These are phyloP conservation scores for Agonopterix arenella DNA, from an alignment of 2,888 invertebrate species.

Conservation along the genomic window DNA sequence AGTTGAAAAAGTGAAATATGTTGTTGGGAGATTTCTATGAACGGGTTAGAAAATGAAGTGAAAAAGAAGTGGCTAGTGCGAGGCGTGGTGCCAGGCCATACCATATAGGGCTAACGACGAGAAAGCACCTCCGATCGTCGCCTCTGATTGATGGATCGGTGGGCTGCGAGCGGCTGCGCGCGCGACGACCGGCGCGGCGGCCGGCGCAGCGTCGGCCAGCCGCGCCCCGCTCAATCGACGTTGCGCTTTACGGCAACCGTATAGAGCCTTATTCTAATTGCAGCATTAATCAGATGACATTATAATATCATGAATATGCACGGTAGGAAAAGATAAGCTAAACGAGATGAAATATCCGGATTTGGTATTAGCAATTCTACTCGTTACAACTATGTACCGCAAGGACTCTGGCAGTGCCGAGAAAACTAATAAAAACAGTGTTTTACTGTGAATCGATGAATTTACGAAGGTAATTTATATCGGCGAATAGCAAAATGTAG, in stretches of 20 bases:
- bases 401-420: slow-evolving; percentile 43
- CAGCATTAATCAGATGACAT: slow-evolving; percentile 29
- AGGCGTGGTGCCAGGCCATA: slow-evolving; percentile 61
- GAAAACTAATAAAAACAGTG: slow-evolving; percentile 39
- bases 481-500: slow-evolving; percentile 35
- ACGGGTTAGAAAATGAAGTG: slow-evolving; percentile 72
- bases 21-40: slow-evolving; percentile 68
- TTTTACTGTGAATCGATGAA: slow-evolving; percentile 49
- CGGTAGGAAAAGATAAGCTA: slow-evolving; percentile 34
- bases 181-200: slow-evolving; percentile 19
- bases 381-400: slow-evolving; percentile 42
- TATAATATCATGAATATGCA: slow-evolving; percentile 49
- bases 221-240: slow-evolving; percentile 5
- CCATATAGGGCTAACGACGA: slow-evolving; percentile 76
- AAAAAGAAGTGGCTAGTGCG: slow-evolving; percentile 67
- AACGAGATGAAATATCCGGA: slow-evolving; percentile 44
- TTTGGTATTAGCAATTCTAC: slow-evolving; percentile 39
- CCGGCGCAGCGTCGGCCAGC: slow-evolving; percentile 6
- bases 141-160: slow-evolving; percentile 65
- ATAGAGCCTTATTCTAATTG: slow-evolving; percentile 14
- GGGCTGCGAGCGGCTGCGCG: slow-evolving; percentile 17
- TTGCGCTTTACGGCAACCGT: slow-evolving; percentile 11
- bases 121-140: slow-evolving; percentile 69
- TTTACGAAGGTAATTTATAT: slow-evolving; percentile 51
- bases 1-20: slow-evolving; percentile 64